Percentiles rank a stretch among this genome's conserved stretches.
Conservation (phyloP, 2,113 vertebrate species). For the Pelecanoides urinatrix region DNA sequence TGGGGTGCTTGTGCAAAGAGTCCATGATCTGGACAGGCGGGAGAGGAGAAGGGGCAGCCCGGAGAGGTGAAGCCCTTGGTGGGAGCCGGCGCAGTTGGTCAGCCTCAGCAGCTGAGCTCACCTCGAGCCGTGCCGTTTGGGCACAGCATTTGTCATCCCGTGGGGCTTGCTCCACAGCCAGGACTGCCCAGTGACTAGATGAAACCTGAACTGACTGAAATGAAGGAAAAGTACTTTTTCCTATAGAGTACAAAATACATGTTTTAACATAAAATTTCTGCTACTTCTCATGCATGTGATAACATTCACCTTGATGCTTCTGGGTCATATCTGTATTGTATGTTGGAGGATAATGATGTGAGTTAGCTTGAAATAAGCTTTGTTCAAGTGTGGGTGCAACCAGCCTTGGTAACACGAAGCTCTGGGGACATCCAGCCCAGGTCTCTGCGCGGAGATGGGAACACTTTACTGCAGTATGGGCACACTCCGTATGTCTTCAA, state of each 20-base stretch:
- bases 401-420: not conserved
- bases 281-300: accelerated
- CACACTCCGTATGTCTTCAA: not conserved
- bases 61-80: not conserved
- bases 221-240: not conserved
- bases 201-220: not conserved
- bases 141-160: accelerated
- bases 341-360: not conserved
- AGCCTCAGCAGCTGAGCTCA: not conserved
- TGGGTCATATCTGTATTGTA: not conserved
- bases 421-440: not conserved
- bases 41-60: not conserved
- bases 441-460: not conserved
- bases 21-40: not conserved
- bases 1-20: not conserved
- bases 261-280: not conserved
- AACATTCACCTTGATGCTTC: not conserved
- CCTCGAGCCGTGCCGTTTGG: accelerated
- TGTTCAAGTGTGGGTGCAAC: not conserved
- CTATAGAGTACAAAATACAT: not conserved
- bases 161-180: not conserved
- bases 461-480: not conserved
- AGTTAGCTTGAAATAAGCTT: not conserved
- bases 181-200: not conserved
- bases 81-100: accelerated